Conservation (phyloP, 2,113 vertebrate genomes). For the Rousettus leschenaultii region DNA sequence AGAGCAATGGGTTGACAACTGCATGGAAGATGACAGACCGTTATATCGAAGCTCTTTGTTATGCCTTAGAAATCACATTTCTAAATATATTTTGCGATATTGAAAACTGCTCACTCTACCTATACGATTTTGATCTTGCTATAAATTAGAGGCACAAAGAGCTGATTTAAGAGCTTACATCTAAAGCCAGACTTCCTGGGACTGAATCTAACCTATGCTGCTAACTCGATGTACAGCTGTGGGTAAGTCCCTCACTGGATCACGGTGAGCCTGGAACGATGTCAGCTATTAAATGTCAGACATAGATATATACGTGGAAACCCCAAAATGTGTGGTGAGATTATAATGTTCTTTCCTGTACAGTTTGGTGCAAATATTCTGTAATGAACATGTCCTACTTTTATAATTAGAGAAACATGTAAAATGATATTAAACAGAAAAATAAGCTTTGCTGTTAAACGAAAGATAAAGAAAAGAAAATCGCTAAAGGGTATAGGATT, state of each 20-base stretch:
- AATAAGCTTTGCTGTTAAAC: not conserved
- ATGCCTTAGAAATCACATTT: not conserved
- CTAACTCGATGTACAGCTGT: not conserved
- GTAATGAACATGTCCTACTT: not conserved
- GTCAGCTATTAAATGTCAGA: not conserved
- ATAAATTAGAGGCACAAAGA: not conserved
- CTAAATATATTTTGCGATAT: not conserved
- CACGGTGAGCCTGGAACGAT: not conserved
- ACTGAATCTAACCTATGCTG: not conserved
- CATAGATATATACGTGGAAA: not conserved
- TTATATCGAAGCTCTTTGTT: not conserved
- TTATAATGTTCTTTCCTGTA: not conserved
- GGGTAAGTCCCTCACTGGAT: not conserved
- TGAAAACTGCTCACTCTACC: not conserved
- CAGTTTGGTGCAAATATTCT: not conserved
- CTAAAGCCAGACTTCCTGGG: not conserved
- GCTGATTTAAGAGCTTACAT: not conserved
- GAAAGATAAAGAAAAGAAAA: not conserved
- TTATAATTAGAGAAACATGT: conserved; percentile 5
- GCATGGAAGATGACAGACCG: not conserved
- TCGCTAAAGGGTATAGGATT: not conserved
- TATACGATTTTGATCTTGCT: not conserved
- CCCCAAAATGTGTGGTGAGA: not conserved
- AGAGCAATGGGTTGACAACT: not conserved
- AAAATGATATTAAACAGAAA: not conserved